Base-by-base conservation (phyloP, 2,888 invertebrate species). In the Geophilus truncorum region DNA sequence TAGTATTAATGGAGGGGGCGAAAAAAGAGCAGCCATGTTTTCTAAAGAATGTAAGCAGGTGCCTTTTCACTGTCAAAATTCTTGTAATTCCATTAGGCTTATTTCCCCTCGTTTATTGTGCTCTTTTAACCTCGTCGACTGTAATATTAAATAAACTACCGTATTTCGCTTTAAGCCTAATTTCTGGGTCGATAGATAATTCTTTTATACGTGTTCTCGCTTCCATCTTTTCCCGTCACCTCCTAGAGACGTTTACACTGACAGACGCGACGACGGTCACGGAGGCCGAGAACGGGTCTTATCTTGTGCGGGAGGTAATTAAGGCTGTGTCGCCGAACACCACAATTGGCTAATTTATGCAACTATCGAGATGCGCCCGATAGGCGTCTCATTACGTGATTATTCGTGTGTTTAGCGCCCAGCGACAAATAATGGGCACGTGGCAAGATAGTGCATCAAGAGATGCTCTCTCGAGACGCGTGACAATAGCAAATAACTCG, bases 381-480 rank as follows among this genome's bases (percentile, higher is more conserved):
- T 79, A 79, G 79, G 45, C 57, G 57, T 79, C 79, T 79, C 79
- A 79, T 79, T 79, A 79, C 57, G 79, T 79, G 79, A 79, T 79
- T 79, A 79, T 79, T 79, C 79, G 79, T 57, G 79, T 79, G 79
- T 79, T 79, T 79, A 79, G 79, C 79, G 40, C 79, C 79, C 45
- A 62, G 57, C 79, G 79, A 79, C 79, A 40, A 79, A 79, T 79
- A 70, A 70, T 70, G 70, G 70, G 70, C 70, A 70, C 70, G 70
- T 70, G 70, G 70, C 70, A 70, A 70, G 70, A 70, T 70, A 77
- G 77, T 77, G 77, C 25, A 32, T 18, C 36, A 32, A 77, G 36
- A 34, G 77, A 34, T 77, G 77, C 18, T 77, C 34, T 18, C 34
- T 0, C 6, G 36, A 32, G 77, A 34, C 23, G 34, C 18, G 15